These are phyloP conservation scores for Polymixis flavicincta DNA, from an alignment of 2,888 invertebrate genomes.

Conservation along the genomic window DNA sequence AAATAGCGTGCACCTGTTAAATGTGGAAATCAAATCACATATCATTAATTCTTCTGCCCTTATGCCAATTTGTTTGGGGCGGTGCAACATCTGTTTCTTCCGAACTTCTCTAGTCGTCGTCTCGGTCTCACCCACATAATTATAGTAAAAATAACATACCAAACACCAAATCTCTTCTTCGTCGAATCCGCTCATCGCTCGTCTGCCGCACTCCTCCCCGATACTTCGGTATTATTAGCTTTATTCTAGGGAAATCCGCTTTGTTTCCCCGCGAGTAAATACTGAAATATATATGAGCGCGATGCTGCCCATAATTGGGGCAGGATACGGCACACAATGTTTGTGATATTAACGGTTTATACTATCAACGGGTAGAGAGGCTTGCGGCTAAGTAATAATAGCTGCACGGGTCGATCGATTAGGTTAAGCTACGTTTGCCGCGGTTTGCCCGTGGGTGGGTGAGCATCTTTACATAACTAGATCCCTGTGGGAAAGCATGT, in stretches of 20 bases:
- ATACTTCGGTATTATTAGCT: constrained; percentile 80
- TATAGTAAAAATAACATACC: neutral
- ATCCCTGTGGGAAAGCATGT: too few relatives aligned
- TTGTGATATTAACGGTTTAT: constrained; percentile 43
- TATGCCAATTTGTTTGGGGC: too few relatives aligned
- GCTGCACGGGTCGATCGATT: too few relatives aligned
- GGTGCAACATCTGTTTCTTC: too few relatives aligned
- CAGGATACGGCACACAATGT: constrained; percentile 36
- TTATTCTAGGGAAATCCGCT: constrained; percentile 83
- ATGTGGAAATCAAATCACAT: too few relatives aligned
- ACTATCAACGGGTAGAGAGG: constrained; percentile 7
- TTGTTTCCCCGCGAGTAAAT: constrained; percentile 78
- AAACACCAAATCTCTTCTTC: neutral
- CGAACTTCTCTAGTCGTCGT: too few relatives aligned
- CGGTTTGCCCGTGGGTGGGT: too few relatives aligned
- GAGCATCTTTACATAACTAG: too few relatives aligned
- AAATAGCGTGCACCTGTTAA: too few relatives aligned
- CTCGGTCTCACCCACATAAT: neutral
- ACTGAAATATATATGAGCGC: constrained; percentile 81
- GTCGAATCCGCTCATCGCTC: constrained; percentile 31
- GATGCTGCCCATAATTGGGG: constrained; percentile 70
- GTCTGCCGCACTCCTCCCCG: constrained; percentile 31
- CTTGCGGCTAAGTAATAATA: too few relatives aligned
- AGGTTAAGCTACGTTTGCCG: too few relatives aligned
- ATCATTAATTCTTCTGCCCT: too few relatives aligned